A percentile compares a stretch with the other conserved stretches of the same genome.
Evolutionary conservation across 2,888 invertebrate genomes (phyloP).

Genomic region (Spodoptera picta): DNA sequence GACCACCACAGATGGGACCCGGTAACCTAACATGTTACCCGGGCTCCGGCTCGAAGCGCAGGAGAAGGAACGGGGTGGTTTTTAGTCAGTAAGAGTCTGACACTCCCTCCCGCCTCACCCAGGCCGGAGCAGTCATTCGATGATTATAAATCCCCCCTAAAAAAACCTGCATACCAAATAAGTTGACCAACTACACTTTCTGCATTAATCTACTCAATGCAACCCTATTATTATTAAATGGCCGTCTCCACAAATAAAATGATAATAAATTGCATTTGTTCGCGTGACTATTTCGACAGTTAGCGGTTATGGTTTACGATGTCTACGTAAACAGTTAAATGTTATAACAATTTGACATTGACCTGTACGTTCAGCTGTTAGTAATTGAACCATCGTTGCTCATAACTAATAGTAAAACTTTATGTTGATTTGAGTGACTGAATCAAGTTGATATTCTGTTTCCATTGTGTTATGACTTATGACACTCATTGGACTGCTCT

Average conservation of each 20-base stretch:
- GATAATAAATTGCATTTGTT: slow-evolving; percentile 56
- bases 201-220: not conserved
- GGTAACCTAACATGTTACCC: too few species aligned
- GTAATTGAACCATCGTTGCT: slow-evolving; percentile 34
- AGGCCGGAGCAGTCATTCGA: too few species aligned
- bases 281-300: slow-evolving; percentile 56
- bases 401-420: slow-evolving; percentile 19
- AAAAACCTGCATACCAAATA: too few species aligned
- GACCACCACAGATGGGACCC: too few species aligned
- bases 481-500: too few species aligned
- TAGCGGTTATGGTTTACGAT: slow-evolving; percentile 49
- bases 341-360: slow-evolving; percentile 48
- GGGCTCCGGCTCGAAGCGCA: too few species aligned
- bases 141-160: too few species aligned
- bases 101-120: too few species aligned
- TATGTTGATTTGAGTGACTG: slow-evolving; percentile 29
- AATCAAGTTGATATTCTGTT: not conserved
- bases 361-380: slow-evolving; percentile 32
- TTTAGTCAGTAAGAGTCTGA: too few species aligned
- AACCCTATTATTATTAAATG: slow-evolving; percentile 28
- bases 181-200: slow-evolving; percentile 2
- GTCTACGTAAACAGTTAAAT: slow-evolving; percentile 43
- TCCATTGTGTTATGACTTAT: not conserved
- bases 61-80: too few species aligned
- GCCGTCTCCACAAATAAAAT: slow-evolving; percentile 53